Evolutionary conservation across 2,888 invertebrate genomes (phyloP), one percentile per base, ranked within the genome.

Genomic region (Drosophila multiciliata): DNA sequence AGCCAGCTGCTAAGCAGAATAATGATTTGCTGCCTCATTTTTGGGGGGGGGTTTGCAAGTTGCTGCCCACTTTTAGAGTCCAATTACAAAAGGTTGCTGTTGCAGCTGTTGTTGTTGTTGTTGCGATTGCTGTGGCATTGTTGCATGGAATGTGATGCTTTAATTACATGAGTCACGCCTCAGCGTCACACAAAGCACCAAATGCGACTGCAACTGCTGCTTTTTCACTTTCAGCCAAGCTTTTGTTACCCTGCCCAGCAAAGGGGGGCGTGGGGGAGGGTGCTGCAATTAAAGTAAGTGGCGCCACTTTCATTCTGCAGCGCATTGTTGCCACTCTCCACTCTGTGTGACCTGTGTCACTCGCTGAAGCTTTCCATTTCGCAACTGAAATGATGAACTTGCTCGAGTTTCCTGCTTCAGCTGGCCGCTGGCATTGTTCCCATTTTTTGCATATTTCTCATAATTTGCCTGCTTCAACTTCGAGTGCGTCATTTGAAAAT

Each of bases 221-320:
- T 23, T 6, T 6, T 20, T n/a, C 15, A 4, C 32, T 20, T 29
- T 17, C 55, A 1, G 20, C 15, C 33, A 52, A 52, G 77, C 71
- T 65, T 59, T 76, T 77, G 77, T 80, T 67, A 62, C 50, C 66
- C 54, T 40, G 35, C 9, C 38, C 61, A 57, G 40, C 9, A 58
- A 72, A 50, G 52, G 40, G 52, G 66, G 45, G 42, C 61, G 29
- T 29, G 29, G 6, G 6, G 29, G 5, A 45, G 52, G 40, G 63
- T 36, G 48, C 64, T 77, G 74, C 85, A 90, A 86, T 86, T 86
- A 86, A 88, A 90, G 89, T 86, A 86, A 86, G 85, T 86, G 85
- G 75, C 80, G 68, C 71, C 81, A 88, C 83, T 86, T 83, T 82
- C 75, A 66, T 67, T 71, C 66, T 68, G 77, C 72, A 70, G 55